Percentiles rank a stretch among this genome's conserved stretches.
phyloP scores from a whole-genome alignment of 2,888 invertebrate species.

The Holacanthella duospinosa region DNA sequence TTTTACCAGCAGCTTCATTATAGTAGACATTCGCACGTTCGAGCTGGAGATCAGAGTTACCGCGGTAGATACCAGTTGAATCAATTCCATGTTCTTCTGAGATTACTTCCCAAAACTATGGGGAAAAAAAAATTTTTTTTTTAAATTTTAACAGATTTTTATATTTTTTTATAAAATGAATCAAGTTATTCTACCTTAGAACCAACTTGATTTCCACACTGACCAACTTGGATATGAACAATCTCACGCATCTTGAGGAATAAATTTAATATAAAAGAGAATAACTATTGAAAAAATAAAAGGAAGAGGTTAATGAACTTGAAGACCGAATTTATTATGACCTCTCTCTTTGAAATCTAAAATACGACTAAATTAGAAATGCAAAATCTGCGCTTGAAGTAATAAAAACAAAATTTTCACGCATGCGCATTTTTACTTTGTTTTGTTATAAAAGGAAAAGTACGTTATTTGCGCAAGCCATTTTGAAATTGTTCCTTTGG shows the following conservation, averaged over 20 bases:
- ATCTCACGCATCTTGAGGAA: constrained; percentile 42
- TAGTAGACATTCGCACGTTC: constrained; percentile 71
- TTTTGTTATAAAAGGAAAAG: too few species aligned
- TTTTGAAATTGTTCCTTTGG: too few species aligned
- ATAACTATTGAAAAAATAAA: neutral
- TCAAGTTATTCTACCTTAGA: constrained; percentile 40
- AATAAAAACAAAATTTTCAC: neutral
- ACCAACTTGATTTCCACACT: constrained; percentile 23
- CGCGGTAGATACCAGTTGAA: constrained; percentile 56
- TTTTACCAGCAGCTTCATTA: constrained; percentile 47
- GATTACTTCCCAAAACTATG: constrained; percentile 55
- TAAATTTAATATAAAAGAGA: neutral
- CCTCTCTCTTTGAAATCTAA: neutral
- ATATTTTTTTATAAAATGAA: neutral
- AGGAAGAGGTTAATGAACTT: neutral
- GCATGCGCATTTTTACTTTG: too few species aligned
- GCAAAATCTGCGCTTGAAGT: neutral
- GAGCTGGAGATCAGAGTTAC: constrained; percentile 59
- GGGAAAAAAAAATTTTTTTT: neutral
- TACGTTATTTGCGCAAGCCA: too few species aligned
- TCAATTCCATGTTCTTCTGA: constrained; percentile 70
- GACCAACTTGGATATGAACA: constrained; percentile 21
- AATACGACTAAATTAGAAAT: neutral
- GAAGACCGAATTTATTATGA: neutral
- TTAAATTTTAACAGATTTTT: neutral